Evolutionary conservation across 2,888 invertebrate species (phyloP).

Genomic region (Sericinus montela): DNA sequence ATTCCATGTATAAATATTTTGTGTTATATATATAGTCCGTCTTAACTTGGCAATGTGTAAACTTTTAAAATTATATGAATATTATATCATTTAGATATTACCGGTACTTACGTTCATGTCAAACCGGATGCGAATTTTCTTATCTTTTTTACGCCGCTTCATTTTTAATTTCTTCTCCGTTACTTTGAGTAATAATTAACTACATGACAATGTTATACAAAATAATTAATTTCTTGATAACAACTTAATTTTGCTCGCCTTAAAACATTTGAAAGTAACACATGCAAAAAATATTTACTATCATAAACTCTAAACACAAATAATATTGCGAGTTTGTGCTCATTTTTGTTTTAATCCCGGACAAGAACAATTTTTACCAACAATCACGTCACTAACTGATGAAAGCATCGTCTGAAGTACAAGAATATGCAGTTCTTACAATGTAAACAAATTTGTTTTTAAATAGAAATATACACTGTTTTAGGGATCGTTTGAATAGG

Average conservation of each 20-base stretch:
- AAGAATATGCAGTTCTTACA: background rate
- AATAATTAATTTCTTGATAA: background rate
- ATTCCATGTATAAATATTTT: too few species aligned
- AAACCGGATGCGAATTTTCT: conserved; percentile 53
- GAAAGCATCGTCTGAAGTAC: background rate
- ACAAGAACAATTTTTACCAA: too few species aligned
- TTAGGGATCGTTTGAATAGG: background rate
- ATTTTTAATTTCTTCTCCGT: conserved; percentile 34
- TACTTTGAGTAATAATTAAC: too few species aligned
- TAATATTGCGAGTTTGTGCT: too few species aligned
- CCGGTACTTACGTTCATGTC: conserved; percentile 52
- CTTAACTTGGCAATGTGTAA: too few species aligned
- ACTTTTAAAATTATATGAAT: too few species aligned
- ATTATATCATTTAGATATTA: too few species aligned
- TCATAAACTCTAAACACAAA: background rate
- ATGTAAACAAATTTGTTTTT: conserved; percentile 7
- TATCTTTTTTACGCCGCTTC: conserved; percentile 59
- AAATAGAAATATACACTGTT: background rate
- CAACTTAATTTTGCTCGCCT: background rate
- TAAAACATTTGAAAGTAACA: background rate
- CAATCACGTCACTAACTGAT: background rate
- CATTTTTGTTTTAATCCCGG: too few species aligned
- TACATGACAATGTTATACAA: too few species aligned
- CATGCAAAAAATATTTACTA: background rate
- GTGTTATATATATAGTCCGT: too few species aligned